Conservation (phyloP, 2,888 invertebrate species). For the Psylliodes chrysocephalus region DNA sequence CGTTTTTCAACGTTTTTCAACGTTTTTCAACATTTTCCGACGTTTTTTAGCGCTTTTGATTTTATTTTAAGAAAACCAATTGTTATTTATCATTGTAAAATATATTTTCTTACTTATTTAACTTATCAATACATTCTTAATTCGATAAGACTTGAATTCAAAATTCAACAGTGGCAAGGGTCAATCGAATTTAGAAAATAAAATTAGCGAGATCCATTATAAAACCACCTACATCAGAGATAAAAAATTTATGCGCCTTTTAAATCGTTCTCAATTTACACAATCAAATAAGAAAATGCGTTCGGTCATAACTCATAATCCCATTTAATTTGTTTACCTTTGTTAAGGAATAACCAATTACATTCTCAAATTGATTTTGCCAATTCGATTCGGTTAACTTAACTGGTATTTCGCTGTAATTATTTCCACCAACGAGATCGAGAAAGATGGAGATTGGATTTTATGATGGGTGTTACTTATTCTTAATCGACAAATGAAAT, state of each 20-base stretch:
- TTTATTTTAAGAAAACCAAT: too few relatives aligned
- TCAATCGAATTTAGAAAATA: too few relatives aligned
- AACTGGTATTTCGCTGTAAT: constrained; percentile 11
- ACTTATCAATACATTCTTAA: too few relatives aligned
- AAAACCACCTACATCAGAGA: background rate
- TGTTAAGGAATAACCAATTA: constrained; percentile 31
- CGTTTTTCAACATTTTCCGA: too few relatives aligned
- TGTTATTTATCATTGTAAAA: too few relatives aligned
- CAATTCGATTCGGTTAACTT: constrained; percentile 27
- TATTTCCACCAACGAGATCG: constrained; percentile 4
- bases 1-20: too few relatives aligned
- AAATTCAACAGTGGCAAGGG: too few relatives aligned
- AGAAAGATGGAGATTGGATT: constrained; percentile 1
- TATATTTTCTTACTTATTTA: too few relatives aligned
- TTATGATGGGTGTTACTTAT: constrained; percentile 4
- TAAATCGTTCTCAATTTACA: constrained; percentile 23
- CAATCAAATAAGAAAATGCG: constrained; percentile 25
- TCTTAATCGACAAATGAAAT: constrained; percentile 12
- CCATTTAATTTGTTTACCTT: constrained; percentile 33
- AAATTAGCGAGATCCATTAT: too few relatives aligned
- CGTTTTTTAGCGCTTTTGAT: too few relatives aligned
- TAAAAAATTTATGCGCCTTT: background rate
- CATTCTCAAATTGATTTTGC: constrained; percentile 33
- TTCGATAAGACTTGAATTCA: too few relatives aligned
- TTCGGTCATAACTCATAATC: constrained; percentile 32